Conservation (phyloP, 2,113 vertebrate genomes). For the Trochalopteron elliotii region DNA sequence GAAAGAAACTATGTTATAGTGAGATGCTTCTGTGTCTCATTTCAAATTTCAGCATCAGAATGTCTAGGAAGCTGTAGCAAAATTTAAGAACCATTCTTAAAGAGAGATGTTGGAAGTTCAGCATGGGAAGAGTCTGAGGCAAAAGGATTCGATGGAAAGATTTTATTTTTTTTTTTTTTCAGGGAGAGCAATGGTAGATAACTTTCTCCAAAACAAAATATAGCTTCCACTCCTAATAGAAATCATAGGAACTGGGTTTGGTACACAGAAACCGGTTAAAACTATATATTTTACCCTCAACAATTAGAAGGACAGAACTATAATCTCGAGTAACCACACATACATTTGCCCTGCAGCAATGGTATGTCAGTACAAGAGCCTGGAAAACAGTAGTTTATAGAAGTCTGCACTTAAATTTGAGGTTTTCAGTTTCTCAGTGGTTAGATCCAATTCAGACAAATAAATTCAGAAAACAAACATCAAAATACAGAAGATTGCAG, state of each 20-base stretch:
- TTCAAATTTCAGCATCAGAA: neutral
- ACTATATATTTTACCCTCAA: constrained; percentile 5
- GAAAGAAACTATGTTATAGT: neutral
- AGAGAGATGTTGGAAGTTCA: neutral
- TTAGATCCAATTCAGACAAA: constrained; percentile 33
- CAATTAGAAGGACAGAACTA: constrained; percentile 24
- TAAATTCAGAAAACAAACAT: constrained; percentile 50
- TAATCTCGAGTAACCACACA: constrained; percentile 54
- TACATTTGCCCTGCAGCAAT: constrained; percentile 32
- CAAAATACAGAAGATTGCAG: neutral
- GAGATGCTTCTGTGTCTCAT: neutral
- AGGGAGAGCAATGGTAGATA: neutral
- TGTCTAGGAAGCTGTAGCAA: neutral
- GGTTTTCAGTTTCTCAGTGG: constrained; percentile 34
- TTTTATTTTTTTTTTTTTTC: neutral
- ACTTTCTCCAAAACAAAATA: neutral
- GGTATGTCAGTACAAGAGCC: constrained; percentile 19
- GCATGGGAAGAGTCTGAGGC: neutral
- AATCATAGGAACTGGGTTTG: neutral
- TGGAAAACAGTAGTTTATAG: constrained; percentile 34
- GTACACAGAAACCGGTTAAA: neutral
- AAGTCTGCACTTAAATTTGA: constrained; percentile 37
- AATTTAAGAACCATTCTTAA: neutral
- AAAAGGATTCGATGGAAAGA: neutral
- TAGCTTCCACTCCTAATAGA: constrained; percentile 1